Evolutionary conservation across 2,888 invertebrate species (phyloP), one percentile per base, ranked within the genome.

Genomic region (Tyria jacobaeae): DNA sequence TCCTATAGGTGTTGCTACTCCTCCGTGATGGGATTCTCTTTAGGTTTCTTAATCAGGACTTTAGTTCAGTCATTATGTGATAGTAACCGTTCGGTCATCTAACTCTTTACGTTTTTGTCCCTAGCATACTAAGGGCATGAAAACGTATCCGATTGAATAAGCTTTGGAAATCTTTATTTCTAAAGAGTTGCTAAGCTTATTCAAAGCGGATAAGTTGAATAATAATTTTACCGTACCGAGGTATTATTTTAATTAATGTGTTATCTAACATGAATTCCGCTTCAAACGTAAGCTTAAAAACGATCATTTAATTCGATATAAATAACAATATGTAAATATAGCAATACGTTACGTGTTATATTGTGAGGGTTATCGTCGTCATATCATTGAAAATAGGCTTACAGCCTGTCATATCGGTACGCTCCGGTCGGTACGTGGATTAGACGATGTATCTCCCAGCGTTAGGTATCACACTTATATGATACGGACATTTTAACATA

Each of bases 341-440:
- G 31, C 55, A 54, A 55, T 58, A 35, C 51, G 47, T 55, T 55
- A 55, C 58, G 21, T 39, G 50, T 31, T 58, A 57, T 54, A 50
- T 62, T 54, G 27, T 27, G 15, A 49, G 53, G 53, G 58, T 44
- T 58, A 62, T 62, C 54, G 58, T 34, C 47, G 57, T 62, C 69
- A 52, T 63, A 71, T 70, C 68, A 68, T 72, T 70, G 67, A 74
- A 75, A 54, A 66, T 49, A 68, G 82, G 79, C 83, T 86, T 86
- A 86, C 77, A 77, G 75, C 54, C 74, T 79, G 86, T 84, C 86
- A 82, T 78, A 80, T 76, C 65, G 72, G 79, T 72, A 77, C 78
- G 71, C 71, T 80, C 79, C 78, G 79, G 80, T 79, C 76, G 73
- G 81, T 76, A 79, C 77, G 73, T 73, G 82, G 84, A 83, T 86